A percentile compares a stretch with the other conserved stretches of the same genome.
These are phyloP conservation scores for Acanthochromis polyacanthus DNA, from an alignment of 2,113 vertebrate genomes.

Conservation along the genomic window DNA sequence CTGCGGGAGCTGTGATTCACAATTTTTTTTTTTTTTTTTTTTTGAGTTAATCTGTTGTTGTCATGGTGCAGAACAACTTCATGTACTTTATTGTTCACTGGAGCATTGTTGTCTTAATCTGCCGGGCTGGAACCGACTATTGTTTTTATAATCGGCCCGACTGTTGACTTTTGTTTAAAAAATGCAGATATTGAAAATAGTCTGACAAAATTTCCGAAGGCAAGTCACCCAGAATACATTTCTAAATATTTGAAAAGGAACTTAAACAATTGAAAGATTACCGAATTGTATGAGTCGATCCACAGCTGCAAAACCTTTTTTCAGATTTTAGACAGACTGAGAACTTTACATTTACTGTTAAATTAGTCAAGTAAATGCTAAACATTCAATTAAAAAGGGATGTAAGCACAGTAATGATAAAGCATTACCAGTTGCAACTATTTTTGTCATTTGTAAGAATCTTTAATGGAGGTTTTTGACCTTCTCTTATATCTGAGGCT, in stretches of 20 bases:
- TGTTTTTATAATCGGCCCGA: no score
- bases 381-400: slow-evolving; percentile 4
- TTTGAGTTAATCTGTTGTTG: neutral
- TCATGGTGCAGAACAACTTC: neutral
- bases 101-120: neutral
- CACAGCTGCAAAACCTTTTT: neutral
- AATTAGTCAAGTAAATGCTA: slow-evolving; percentile 23
- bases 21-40: no score
- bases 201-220: no score
- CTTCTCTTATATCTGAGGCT: slow-evolving; percentile 44
- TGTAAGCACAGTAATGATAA: slow-evolving; percentile 3
- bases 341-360: neutral
- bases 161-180: no score
- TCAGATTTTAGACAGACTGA: neutral
- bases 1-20: neutral
- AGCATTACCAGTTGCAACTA: slow-evolving; percentile 3
- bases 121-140: neutral
- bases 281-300: neutral
- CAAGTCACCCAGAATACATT: no score
- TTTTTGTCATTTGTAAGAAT: slow-evolving; percentile 4
- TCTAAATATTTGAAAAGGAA: neutral
- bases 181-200: no score
- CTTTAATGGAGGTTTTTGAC: slow-evolving; percentile 33
- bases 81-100: neutral
- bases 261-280: neutral